Percentiles rank a stretch among this genome's conserved stretches.
These are phyloP conservation scores for Drosophila littoralis DNA, from an alignment of 1,140 invertebrate genomes.

Conservation along the genomic window DNA sequence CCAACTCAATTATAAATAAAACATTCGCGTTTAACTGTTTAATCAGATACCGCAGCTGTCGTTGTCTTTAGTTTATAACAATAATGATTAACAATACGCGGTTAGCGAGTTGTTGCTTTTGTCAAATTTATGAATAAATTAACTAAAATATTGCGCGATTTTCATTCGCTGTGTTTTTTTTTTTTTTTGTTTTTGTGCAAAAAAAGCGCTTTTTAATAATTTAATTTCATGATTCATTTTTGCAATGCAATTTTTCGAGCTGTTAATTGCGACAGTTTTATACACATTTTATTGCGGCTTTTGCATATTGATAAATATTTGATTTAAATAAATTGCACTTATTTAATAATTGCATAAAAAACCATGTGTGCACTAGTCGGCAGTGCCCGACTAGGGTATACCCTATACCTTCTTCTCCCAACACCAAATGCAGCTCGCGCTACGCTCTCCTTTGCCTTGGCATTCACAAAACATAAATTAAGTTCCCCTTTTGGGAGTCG, in stretches of 20 bases:
- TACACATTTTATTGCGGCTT: conserved; percentile 32
- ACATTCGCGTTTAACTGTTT: conserved; percentile 48
- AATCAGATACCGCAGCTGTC: conserved; percentile 43
- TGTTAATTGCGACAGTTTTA: conserved; percentile 34
- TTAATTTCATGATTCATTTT: conserved; percentile 46
- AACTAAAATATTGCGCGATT: conserved; percentile 26
- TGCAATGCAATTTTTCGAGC: conserved; percentile 27
- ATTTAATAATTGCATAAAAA: conserved; percentile 27
- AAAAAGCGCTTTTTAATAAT: conserved; percentile 40
- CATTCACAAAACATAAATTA: no score
- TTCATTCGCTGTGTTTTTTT: neutral
- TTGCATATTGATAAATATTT: conserved; percentile 64
- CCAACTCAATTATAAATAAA: conserved; percentile 48
- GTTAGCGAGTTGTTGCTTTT: conserved; percentile 9
- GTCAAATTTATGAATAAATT: conserved; percentile 33
- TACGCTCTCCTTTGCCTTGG: no score
- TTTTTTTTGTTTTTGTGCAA: conserved; percentile 5
- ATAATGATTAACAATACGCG: conserved; percentile 24
- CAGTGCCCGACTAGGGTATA: no score
- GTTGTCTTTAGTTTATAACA: conserved; percentile 37
- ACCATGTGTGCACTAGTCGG: no score
- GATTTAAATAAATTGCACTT: conserved; percentile 50
- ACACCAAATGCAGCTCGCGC: no score
- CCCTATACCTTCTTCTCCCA: no score
- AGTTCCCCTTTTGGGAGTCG: no score